These are phyloP conservation scores for Platycheirus rosarum DNA, from an alignment of 2,888 invertebrate species.

Conservation along the genomic window DNA sequence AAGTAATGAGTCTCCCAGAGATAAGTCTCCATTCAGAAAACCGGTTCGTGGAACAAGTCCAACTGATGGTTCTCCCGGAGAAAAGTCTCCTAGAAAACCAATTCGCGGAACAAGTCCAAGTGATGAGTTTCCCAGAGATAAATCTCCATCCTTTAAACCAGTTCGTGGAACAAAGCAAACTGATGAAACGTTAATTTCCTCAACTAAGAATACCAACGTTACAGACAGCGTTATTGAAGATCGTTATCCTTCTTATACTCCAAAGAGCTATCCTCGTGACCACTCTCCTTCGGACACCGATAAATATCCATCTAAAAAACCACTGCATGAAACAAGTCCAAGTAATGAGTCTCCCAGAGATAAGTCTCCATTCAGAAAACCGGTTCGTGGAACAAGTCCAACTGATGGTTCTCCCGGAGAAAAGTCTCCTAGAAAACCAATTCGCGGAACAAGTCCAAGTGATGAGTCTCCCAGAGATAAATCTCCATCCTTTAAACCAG, in stretches of 20 bases:
- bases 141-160: conserved; percentile 8
- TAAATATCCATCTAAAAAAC: background rate
- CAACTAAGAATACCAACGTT: conserved; percentile 16
- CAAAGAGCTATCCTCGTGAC: conserved; percentile 12
- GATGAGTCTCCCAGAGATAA: conserved; percentile 8
- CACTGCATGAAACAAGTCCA: background rate
- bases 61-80: background rate
- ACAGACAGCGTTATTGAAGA: conserved; percentile 14
- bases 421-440: conserved; percentile 20
- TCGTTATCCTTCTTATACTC: conserved; percentile 32
- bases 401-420: background rate
- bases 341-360: conserved; percentile 4
- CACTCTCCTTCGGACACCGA: background rate
- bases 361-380: conserved; percentile 18
- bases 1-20: conserved; percentile 1
- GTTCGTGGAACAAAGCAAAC: conserved; percentile 11
- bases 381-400: conserved; percentile 12
- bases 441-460: conserved; percentile 2
- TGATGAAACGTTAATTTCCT: conserved; percentile 6
- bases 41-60: conserved; percentile 11
- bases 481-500: conserved; percentile 10
- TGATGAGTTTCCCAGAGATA: conserved; percentile 3
- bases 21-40: conserved; percentile 17
- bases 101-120: background rate
- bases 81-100: conserved; percentile 19